Base-by-base conservation (phyloP, 2,888 invertebrate genomes). In the Idaea straminata region DNA sequence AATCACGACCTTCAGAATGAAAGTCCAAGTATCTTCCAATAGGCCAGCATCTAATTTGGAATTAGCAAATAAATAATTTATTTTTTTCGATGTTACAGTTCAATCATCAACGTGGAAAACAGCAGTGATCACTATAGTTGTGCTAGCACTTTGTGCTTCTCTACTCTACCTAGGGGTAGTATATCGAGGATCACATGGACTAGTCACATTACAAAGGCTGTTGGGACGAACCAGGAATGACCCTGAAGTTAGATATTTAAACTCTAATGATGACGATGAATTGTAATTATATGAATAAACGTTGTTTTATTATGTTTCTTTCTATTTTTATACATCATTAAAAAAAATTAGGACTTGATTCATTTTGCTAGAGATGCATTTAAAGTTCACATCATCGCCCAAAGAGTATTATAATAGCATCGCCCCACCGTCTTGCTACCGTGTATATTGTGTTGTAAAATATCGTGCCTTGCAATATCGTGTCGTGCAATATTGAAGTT, bases 201-300 rank as follows among this genome's bases (percentile, higher is more conserved):
- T 79, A 61, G 75, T 80, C 3, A 82, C 82, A 0, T 10, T 86
- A 0, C 83, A 84, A 1, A 69, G 83, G n/a, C 61, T 89, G 0
- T 77, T 86, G 0, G 87, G 85, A 0, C 78, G 82, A 0, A 62
- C 71, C 5, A 62, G 62, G 0, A 62, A 78, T 6, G 87, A 91
- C 66, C 80, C 88, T 0, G 91, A 92, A 70, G 92, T 92, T 2
- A 77, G 84, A 3, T 92, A 87, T 66, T 72, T 92, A 1, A 87
- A 84, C 15, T 68, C 81, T 0, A 83, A 87, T 65, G 76, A 81
- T n/a, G 87, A 86, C 66, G 84, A 87, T 57, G 47, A 47, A 47
- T 47, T 47, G 47, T 47, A 47, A 47, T 47, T 47, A 13, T 47
- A 47, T 13, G 13, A 7, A 47, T 47, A 47, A 47, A 36, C 7